phyloP scores from a whole-genome alignment of 2,888 invertebrate species.

The Elgonia sp. region DNA sequence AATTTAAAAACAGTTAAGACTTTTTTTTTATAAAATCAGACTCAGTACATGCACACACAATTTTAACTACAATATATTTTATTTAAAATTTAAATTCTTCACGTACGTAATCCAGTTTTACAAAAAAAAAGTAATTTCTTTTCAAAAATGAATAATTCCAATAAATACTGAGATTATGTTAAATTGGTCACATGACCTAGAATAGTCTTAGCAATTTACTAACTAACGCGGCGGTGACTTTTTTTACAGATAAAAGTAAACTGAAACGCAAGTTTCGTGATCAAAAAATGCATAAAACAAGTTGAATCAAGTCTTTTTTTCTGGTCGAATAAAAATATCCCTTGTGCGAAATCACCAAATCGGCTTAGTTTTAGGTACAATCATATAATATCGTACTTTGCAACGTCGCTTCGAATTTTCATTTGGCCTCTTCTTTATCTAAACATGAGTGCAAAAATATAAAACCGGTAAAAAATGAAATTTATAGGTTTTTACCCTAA shows the following conservation, averaged over 20 bases:
- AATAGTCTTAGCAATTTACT: background rate
- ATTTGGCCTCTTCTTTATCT: constrained; percentile 20
- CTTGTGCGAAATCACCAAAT: constrained; percentile 18
- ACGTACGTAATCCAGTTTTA: too few relatives aligned
- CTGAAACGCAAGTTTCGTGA: constrained; percentile 24
- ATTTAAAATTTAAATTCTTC: too few relatives aligned
- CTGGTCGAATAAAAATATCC: constrained; percentile 22
- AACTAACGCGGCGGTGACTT: constrained; percentile 7
- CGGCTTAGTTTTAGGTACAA: constrained; percentile 57
- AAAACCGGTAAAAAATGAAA: too few relatives aligned
- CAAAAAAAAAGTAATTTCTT: too few relatives aligned
- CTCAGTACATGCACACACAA: too few relatives aligned
- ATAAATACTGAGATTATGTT: too few relatives aligned
- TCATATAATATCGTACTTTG: constrained; percentile 56
- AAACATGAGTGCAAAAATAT: constrained; percentile 49
- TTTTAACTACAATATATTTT: background rate
- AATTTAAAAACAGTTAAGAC: background rate
- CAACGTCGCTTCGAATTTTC: constrained; percentile 49
- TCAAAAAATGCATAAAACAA: constrained; percentile 55
- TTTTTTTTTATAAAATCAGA: too few relatives aligned
- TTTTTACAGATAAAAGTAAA: constrained; percentile 40
- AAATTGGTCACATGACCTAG: too few relatives aligned
- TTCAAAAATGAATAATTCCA: too few relatives aligned
- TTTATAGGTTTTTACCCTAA: too few relatives aligned
- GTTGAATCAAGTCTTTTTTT: constrained; percentile 49